phyloP scores from a whole-genome alignment of 2,888 invertebrate genomes.

The Heteromurus nitidus region DNA sequence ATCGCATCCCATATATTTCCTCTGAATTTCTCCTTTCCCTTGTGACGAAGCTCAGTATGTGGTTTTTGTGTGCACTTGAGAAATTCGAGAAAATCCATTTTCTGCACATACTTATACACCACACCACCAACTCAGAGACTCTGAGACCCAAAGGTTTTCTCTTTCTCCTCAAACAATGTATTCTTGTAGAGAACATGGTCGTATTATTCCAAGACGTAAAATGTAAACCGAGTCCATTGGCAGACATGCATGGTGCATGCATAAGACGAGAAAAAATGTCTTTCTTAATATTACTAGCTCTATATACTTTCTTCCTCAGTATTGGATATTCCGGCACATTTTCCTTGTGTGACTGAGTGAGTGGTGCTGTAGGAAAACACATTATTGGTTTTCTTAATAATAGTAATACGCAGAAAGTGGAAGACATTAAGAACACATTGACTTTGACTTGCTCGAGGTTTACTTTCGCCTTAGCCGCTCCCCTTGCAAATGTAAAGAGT shows the following conservation, averaged over 20 bases:
- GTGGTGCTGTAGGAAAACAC: constrained; percentile 55
- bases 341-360: constrained; percentile 20
- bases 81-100: constrained; percentile 45
- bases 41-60: background rate
- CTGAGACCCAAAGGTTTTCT: too few relatives aligned
- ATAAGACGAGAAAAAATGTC: background rate
- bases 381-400: constrained; percentile 65
- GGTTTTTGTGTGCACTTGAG: constrained; percentile 1
- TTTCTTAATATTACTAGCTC: too few relatives aligned
- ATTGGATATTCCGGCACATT: constrained; percentile 6
- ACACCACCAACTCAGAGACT: too few relatives aligned
- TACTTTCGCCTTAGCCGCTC: constrained; percentile 1
- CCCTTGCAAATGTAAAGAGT: background rate
- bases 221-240: background rate
- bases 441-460: constrained; percentile 44
- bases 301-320: constrained; percentile 1
- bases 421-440: constrained; percentile 65
- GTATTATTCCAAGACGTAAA: background rate
- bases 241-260: constrained; percentile 14
- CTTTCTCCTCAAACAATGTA: constrained; percentile 12
- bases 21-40: constrained; percentile 4
- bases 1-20: background rate
- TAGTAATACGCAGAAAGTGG: constrained; percentile 64
- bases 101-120: background rate
- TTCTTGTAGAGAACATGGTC: background rate